phyloP scores from a whole-genome alignment of 2,888 invertebrate species.

The Agonopterix alstromeriana region DNA sequence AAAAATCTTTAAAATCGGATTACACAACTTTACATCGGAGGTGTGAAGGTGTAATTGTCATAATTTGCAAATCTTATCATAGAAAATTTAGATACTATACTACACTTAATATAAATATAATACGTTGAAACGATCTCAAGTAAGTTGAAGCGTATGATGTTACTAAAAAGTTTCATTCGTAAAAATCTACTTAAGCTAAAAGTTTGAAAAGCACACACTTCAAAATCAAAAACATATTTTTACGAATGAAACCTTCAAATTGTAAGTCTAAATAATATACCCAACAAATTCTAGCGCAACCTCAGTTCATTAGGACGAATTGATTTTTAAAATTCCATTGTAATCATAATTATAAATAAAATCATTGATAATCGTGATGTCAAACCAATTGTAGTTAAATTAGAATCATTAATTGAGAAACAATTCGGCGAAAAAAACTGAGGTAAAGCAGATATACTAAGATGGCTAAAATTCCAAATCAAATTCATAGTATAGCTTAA shows the following conservation, averaged over 20 bases:
- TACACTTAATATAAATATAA: conserved; percentile 73
- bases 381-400: conserved; percentile 20
- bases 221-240: conserved; percentile 23
- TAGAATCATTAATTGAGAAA: conserved; percentile 3
- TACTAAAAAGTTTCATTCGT: conserved; percentile 43
- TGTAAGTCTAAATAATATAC: conserved; percentile 43
- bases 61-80: conserved; percentile 63
- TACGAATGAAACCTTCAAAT: conserved; percentile 32
- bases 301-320: conserved; percentile 48
- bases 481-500: conserved; percentile 12
- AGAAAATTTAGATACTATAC: conserved; percentile 60
- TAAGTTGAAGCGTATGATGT: conserved; percentile 72
- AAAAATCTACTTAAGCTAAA: conserved; percentile 20
- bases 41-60: conserved; percentile 58
- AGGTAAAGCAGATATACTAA: conserved; percentile 37
- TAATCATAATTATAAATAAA: neutral
- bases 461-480: conserved; percentile 15
- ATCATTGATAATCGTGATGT: neutral
- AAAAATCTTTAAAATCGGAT: conserved; percentile 27
- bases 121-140: conserved; percentile 68
- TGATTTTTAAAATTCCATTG: conserved; percentile 1
- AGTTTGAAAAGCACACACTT: conserved; percentile 1
- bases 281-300: conserved; percentile 35
- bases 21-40: conserved; percentile 29
- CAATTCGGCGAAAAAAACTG: conserved; percentile 46